Conservation (phyloP, 2,113 vertebrate species). For the Nycticebus coucang region DNA sequence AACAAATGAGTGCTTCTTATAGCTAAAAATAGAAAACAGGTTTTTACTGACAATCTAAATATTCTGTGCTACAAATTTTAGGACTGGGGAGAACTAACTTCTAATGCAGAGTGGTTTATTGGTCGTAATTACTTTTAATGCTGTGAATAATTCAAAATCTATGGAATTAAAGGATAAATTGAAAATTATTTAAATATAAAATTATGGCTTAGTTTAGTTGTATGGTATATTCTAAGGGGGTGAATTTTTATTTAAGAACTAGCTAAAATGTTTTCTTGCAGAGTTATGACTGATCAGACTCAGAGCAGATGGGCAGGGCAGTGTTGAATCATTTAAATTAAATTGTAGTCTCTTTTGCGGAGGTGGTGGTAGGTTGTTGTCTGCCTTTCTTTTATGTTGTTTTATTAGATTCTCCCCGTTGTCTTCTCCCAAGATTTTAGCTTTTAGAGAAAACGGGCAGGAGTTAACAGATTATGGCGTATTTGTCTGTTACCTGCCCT, state of each 20-base stretch:
- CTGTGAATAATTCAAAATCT: constrained; percentile 52
- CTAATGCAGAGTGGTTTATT: constrained; percentile 64
- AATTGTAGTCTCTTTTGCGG: constrained; percentile 84
- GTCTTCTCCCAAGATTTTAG: neutral
- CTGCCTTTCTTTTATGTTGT: constrained; percentile 81
- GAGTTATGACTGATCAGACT: constrained; percentile 91
- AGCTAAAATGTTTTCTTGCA: constrained; percentile 86
- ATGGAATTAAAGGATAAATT: constrained; percentile 50
- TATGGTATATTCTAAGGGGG: constrained; percentile 76
- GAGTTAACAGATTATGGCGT: constrained; percentile 38
- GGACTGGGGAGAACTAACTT: constrained; percentile 73
- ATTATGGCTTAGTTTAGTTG: constrained; percentile 78
- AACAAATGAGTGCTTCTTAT: constrained; percentile 60
- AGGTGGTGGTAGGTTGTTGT: constrained; percentile 90
- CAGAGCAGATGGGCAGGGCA: constrained; percentile 94
- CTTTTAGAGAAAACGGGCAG: constrained; percentile 46
- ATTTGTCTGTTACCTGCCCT: neutral
- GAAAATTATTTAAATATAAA: constrained; percentile 68
- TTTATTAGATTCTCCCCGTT: constrained; percentile 55
- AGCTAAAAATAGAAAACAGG: constrained; percentile 74
- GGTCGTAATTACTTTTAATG: constrained; percentile 46
- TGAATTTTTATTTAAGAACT: constrained; percentile 82
- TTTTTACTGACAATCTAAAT: constrained; percentile 60
- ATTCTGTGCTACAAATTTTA: constrained; percentile 76
- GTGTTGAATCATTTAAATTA: constrained; percentile 81